These are phyloP conservation scores for Phymastichus coffea DNA, from an alignment of 1,140 invertebrate species.

Conservation along the genomic window DNA sequence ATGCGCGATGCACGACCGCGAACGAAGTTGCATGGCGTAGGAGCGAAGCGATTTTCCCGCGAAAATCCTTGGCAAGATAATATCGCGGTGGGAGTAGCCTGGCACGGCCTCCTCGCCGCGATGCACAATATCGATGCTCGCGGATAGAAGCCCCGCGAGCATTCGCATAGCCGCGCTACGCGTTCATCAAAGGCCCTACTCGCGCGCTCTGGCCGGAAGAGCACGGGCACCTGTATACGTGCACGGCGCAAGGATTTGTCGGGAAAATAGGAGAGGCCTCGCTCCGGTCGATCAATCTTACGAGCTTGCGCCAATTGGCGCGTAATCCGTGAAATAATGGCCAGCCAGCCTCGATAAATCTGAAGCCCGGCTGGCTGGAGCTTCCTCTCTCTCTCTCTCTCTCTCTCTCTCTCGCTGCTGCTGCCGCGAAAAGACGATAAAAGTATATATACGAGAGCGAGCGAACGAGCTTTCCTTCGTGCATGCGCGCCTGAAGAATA, in stretches of 20 bases:
- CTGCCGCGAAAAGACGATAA: background rate
- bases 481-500: background rate
- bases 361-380: conserved; percentile 23
- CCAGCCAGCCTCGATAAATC: conserved; percentile 40
- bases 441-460: background rate
- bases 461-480: background rate
- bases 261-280: conserved; percentile 22
- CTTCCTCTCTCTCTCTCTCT: conserved; percentile 16
- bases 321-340: conserved; percentile 43
- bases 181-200: conserved; percentile 14
- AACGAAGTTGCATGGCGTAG: background rate
- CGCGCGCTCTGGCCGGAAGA: background rate
- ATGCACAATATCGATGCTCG: background rate
- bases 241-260: conserved; percentile 10
- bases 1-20: background rate
- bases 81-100: background rate
- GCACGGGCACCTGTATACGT: background rate
- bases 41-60: conserved; percentile 19
- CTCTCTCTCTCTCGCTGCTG: background rate
- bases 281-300: conserved; percentile 18
- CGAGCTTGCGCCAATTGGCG: background rate
- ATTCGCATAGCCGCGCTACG: background rate
- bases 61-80: background rate
- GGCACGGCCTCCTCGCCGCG: background rate
- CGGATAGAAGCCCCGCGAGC: background rate